Base-by-base conservation (phyloP, 2,888 invertebrate genomes). In the Lamellibrachia satsuma region DNA sequence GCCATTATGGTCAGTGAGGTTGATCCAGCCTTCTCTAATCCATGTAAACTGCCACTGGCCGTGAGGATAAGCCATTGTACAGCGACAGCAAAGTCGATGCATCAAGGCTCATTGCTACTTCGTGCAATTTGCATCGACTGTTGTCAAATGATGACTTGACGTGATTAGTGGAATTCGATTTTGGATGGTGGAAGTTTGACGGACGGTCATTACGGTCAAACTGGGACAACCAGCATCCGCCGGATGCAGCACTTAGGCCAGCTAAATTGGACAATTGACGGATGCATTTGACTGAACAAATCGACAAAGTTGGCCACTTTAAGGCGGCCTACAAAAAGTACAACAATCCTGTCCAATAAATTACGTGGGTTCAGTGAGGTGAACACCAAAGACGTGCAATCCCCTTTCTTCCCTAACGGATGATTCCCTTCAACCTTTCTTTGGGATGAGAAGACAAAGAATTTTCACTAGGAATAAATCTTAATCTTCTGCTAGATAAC, bases 101-200 rank as follows among this genome's bases (percentile, higher is more conserved):
- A 15, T 75, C 75, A 11, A 6, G 75, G 22, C n/a, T 75, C 22
- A 0, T n/a, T 75, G 75, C 75, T n/a, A 22, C n/a, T 75, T 75
- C 75, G n/a, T 75, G 75, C 75, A 75, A 75, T 75, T 75, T 75
- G 75, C 75, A 75, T 75, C n/a, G n/a, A 75, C 75, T 75, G 75
- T 75, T 22, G 75, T 75, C 22, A 6, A 22, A 22, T n/a, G 22
- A 75, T n/a, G 22, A 75, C 75, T 75, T 75, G 75, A 75, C 75
- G 75, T 75, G 75, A 75, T 75, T 75, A 75, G 75, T 75, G 75
- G 75, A 75, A 75, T 75, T 75, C n/a, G 75, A 75, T 75, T 75
- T 75, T 22, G 75, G 75, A 75, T 6, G 3, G 22, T 15, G 75
- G 22, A 75, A 75, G 75, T 75, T 75, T 75, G 75, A 3, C 75